Base-by-base conservation (phyloP, 2,888 invertebrate species). In the Ophonus ardosiacus region DNA sequence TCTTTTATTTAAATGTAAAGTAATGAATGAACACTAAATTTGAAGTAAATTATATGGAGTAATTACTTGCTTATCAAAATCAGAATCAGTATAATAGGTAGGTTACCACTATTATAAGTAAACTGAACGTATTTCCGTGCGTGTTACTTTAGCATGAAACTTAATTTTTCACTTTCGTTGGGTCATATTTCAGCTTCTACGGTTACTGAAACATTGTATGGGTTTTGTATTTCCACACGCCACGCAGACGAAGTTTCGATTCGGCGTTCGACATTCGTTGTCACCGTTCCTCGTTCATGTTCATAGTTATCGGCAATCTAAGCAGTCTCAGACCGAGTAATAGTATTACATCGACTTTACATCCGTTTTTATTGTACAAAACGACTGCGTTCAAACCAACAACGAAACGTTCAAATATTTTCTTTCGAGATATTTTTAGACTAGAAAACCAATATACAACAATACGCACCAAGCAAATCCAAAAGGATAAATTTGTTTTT, bases 141-240 rank as follows among this genome's bases (percentile, higher is more conserved):
- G 38, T 8, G 80, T 59, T 40, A 15, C 61, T 80, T 80, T 80
- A 38, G 80, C 61, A 63, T 24, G 31, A 80, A 61, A 80, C 61
- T 80, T 80, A 80, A 80, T 80, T 61, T 80, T 63, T 80, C 80
- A 80, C 63, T 80, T 80, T 80, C 80, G 59, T 59, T 63, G 18
- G 59, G 61, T 80, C 61, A 61, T 80, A 40, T 80, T 59, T 80
- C 80, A 80, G 78, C 57, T 31, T 7, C 24, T 18, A 63, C 59
- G 24, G 63, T 21, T 68, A 13, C 38, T n/a, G 31, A 38, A 15
- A 13, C 68, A 15, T n/a, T 68, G 68, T 68, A 40, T 38, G 13
- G 38, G 68, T 68, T 68, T 68, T 38, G 38, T 38, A 7, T 68
- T 68, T 68, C 68, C 6, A 7, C 7, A 31, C 68, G 38, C n/a